A percentile compares a stretch with the other conserved stretches of the same genome.
These are phyloP conservation scores for Onychostoma macrolepis DNA, from an alignment of 2,113 vertebrate species.

Conservation along the genomic window DNA sequence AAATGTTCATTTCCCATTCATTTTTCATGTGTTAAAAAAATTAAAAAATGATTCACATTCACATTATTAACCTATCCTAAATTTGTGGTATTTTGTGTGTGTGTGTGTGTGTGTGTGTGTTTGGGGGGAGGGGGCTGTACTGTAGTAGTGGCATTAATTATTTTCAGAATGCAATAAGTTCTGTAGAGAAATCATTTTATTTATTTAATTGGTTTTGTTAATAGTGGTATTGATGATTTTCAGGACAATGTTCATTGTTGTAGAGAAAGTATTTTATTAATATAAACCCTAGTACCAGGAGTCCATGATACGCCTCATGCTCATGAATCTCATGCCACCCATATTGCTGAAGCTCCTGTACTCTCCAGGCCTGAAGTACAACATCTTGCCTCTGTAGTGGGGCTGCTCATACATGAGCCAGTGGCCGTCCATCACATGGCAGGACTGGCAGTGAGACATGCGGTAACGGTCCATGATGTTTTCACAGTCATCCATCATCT, in stretches of 20 bases:
- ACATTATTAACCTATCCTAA: not conserved
- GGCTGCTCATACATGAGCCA: conserved; percentile 67
- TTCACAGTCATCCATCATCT: conserved; percentile 37
- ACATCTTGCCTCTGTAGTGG: conserved; percentile 66
- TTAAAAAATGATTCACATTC: not conserved
- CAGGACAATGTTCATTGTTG: not conserved
- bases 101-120: no score
- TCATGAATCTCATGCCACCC: conserved; percentile 31
- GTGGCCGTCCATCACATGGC: conserved; percentile 68
- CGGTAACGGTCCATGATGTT: conserved; percentile 47
- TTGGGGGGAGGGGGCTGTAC: no score
- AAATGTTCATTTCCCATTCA: no score
- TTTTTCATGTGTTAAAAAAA: not conserved
- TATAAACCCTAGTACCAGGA: not conserved
- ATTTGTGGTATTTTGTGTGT: not conserved
- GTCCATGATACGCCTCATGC: conserved; percentile 26
- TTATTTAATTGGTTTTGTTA: not conserved
- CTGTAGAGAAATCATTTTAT: no score
- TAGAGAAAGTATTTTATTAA: not conserved
- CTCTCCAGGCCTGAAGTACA: conserved; percentile 71
- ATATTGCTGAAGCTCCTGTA: conserved; percentile 67
- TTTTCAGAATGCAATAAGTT: no score
- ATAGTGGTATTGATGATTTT: not conserved
- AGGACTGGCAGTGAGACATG: conserved; percentile 70
- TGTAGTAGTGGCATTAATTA: no score